Evolutionary conservation across 1,140 invertebrate genomes (phyloP), one percentile per base, ranked within the genome.

Genomic region (Drosophila serrata): DNA sequence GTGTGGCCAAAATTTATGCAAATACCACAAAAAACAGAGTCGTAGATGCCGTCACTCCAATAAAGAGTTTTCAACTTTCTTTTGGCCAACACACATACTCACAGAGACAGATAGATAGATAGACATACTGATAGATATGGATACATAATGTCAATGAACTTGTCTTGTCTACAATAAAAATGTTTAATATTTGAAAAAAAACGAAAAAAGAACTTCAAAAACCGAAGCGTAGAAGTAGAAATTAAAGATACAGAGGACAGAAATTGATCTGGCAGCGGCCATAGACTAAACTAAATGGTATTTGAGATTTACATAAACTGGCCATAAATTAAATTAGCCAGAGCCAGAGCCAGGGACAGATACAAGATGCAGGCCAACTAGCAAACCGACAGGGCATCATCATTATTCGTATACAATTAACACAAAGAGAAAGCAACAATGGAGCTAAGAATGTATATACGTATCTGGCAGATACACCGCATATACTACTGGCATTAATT

Each of bases 331-430:
- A 85, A 91, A 90, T 86, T 82, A 90, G 82, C 61, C 75, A 79
- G 67, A 59, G 45, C 22, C 11, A 0, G 40, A 81, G 75, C 65
- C 56, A 37, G 37, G 22, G 45, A 46, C 35, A 79, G 72, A 79
- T 73, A 79, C 72, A 46, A 59, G 72, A 76, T 76, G 73, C 74
- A 77, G 64, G 75, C 75, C 75, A 77, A 75, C 70, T 72, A 75
- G 61, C 72, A 29, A 29, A 58, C 70, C 72, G 45, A 56, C 62
- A 62, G 33, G 60, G 84, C 85, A 70, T 76, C 81, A 90, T 85
- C 78, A 81, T 90, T 90, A 90, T 90, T 86, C 74, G 86, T 79
- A 90, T 90, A 90, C 86, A 90, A 90, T 91, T 85, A 91, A 90
- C 75, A 81, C 75, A 56, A 76, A 82, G 86, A 90, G 86, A 90